These are phyloP conservation scores for Halocaridina rubra DNA, from an alignment of 2,888 invertebrate genomes.

Conservation along the genomic window DNA sequence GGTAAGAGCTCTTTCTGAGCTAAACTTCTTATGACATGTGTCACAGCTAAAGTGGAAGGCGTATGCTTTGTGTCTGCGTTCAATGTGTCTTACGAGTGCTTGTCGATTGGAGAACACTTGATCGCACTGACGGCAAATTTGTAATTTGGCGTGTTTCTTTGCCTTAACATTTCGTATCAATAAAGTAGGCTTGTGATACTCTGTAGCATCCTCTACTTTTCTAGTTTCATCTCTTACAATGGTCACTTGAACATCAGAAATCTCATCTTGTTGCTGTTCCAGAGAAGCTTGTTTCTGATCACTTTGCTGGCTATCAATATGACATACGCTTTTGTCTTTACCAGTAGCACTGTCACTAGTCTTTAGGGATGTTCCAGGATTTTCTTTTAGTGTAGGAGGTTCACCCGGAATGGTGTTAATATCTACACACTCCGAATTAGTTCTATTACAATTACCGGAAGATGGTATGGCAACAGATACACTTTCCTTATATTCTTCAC, in stretches of 20 bases:
- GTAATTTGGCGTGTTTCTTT: slow-evolving; percentile 63
- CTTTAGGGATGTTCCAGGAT: neutral
- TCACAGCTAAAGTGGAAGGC: slow-evolving; percentile 51
- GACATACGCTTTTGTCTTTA: neutral
- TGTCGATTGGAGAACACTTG: slow-evolving; percentile 62
- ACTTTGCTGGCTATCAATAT: neutral
- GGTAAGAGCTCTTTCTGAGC: slow-evolving; percentile 52
- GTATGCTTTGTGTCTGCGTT: slow-evolving; percentile 57
- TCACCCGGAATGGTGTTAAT: neutral
- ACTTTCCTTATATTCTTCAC: neutral
- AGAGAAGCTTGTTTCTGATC: neutral
- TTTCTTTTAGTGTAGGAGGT: neutral
- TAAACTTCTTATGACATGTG: slow-evolving; percentile 57
- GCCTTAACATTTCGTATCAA: slow-evolving; percentile 54
- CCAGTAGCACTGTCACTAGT: too few relatives aligned
- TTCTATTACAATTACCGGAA: neutral
- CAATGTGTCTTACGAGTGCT: slow-evolving; percentile 60
- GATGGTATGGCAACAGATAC: neutral
- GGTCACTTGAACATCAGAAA: neutral
- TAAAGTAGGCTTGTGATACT: slow-evolving; percentile 62
- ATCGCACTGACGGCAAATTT: slow-evolving; percentile 63
- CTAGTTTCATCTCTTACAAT: slow-evolving; percentile 33
- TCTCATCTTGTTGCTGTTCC: neutral
- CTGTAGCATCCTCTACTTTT: slow-evolving; percentile 59
- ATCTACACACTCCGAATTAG: neutral